These are phyloP conservation scores for Auanema freiburgensis DNA, from an alignment of 2,888 invertebrate species.

Conservation along the genomic window DNA sequence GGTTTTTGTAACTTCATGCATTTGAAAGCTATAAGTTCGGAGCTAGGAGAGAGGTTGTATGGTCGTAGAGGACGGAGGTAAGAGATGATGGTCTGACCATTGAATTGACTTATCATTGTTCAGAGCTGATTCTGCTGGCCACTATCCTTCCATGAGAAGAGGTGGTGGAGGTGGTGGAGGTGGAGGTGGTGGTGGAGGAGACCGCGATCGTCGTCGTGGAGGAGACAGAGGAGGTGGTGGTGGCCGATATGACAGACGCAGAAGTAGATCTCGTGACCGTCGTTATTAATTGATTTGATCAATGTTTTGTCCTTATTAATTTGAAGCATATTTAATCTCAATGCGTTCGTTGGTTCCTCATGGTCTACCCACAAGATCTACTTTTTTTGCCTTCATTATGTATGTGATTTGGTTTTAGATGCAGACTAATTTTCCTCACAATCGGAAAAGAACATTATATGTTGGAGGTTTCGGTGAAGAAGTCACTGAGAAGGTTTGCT, in stretches of 20 bases:
- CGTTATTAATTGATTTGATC: slow-evolving; percentile 4
- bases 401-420: slow-evolving; percentile 3
- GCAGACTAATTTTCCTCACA: slow-evolving; percentile 62
- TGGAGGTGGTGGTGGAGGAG: slow-evolving; percentile 29
- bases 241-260: slow-evolving; percentile 22
- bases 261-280: slow-evolving; percentile 8
- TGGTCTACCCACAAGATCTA: not conserved
- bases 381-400: slow-evolving; percentile 4
- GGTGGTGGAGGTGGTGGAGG: slow-evolving; percentile 38
- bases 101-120: too few relatives aligned
- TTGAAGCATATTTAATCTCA: slow-evolving; percentile 10
- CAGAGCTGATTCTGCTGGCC: slow-evolving; percentile 51
- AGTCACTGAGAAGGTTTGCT: slow-evolving; percentile 81
- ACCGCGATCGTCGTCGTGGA: slow-evolving; percentile 23
- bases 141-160: slow-evolving; percentile 43
- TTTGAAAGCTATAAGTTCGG: slow-evolving; percentile 81
- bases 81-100: too few relatives aligned
- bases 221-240: slow-evolving; percentile 26
- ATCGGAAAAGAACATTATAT: slow-evolving; percentile 63
- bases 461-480: slow-evolving; percentile 75
- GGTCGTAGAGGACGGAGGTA: slow-evolving; percentile 37
- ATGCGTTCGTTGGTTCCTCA: not conserved
- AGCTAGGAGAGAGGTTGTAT: slow-evolving; percentile 43
- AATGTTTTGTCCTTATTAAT: not conserved
- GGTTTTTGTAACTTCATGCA: slow-evolving; percentile 99